Conservation (phyloP, 2,797 vertebrate species). For the Microtus agrestis region DNA sequence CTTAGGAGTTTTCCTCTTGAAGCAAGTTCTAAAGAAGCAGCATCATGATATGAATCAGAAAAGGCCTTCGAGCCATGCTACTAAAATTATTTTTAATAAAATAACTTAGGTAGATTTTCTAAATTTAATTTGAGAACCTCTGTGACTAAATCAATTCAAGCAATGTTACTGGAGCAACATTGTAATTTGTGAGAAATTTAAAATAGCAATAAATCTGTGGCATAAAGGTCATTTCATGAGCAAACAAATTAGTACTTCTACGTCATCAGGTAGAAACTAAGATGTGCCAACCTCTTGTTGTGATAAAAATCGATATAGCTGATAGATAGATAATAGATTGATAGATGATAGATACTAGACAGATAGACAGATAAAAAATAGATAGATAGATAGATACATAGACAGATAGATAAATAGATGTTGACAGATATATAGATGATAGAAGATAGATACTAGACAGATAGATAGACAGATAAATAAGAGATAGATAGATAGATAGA, state of each 20-base stretch:
- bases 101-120: not conserved
- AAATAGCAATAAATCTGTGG: conserved; percentile 24
- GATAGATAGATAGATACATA: no score
- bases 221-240: conserved; percentile 42
- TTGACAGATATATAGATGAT: no score
- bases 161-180: conserved; percentile 13
- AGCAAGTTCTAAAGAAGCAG: conserved; percentile 41
- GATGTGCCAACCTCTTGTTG: not conserved
- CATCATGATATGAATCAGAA: not conserved
- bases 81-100: conserved; percentile 45
- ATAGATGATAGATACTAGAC: no score
- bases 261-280: not conserved
- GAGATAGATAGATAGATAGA: no score
- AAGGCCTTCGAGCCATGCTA: not conserved
- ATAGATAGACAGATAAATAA: no score
- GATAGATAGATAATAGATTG: not conserved
- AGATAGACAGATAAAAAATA: no score
- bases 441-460: no score
- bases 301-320: not conserved
- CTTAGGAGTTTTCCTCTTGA: not conserved
- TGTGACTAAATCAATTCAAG: not conserved
- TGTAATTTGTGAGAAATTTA: conserved; percentile 19
- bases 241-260: conserved; percentile 33
- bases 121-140: conserved; percentile 46
- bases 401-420: no score